A percentile compares a stretch with the other conserved stretches of the same genome.
Conservation (phyloP, 2,888 invertebrate species). For the Dynastes maya region DNA sequence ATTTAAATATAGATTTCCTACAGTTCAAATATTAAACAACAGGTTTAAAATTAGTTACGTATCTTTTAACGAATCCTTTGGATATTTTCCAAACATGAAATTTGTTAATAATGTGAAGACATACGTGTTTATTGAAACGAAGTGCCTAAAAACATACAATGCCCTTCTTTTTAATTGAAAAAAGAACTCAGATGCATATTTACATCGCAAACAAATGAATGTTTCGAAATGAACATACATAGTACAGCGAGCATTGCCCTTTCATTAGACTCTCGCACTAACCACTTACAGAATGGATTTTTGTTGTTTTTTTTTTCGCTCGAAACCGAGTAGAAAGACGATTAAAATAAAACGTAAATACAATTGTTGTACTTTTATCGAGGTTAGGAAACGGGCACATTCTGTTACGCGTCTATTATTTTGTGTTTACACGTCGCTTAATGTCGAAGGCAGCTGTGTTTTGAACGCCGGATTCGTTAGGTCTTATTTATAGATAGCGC, state of each 20-base stretch:
- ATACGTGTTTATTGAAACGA: not conserved
- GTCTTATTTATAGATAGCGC: constrained; percentile 48
- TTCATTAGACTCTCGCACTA: not conserved
- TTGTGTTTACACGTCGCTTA: constrained; percentile 32
- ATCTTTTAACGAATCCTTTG: not conserved
- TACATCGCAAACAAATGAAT: constrained; percentile 11
- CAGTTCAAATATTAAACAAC: no score
- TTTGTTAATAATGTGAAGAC: not conserved
- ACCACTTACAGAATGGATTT: constrained; percentile 38
- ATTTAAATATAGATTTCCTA: no score
- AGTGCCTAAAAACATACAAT: not conserved
- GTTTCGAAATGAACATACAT: not conserved
- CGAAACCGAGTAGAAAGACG: constrained; percentile 2
- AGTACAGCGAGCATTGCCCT: not conserved
- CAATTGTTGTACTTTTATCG: constrained; percentile 29
- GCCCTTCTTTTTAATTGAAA: not conserved
- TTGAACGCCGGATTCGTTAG: constrained; percentile 35
- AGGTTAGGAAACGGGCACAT: constrained; percentile 26
- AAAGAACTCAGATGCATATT: not conserved
- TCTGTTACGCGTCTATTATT: constrained; percentile 25
- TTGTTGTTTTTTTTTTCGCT: constrained; percentile 1
- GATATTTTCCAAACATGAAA: not conserved
- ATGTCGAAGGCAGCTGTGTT: constrained; percentile 42
- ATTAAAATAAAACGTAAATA: constrained; percentile 32
- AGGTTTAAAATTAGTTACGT: no score